These are phyloP conservation scores for Perodicticus potto DNA, from an alignment of 2,797 vertebrate genomes.

Conservation along the genomic window DNA sequence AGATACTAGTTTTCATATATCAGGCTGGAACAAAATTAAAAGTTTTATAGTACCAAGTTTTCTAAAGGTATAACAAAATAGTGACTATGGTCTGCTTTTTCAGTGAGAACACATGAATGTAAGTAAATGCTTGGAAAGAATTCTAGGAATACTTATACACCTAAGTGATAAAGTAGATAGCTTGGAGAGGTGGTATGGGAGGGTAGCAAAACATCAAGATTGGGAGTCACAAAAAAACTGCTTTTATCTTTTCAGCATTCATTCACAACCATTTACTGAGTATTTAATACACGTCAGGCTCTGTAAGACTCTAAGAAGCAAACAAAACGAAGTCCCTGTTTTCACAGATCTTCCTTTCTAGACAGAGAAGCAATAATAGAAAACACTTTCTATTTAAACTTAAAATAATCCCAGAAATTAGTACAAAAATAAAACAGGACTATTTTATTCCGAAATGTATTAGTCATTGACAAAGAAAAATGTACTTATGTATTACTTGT, in stretches of 20 bases:
- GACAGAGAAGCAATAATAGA: not conserved
- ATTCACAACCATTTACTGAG: not conserved
- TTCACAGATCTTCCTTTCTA: slow-evolving; percentile 39
- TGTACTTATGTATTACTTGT: not conserved
- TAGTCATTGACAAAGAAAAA: slow-evolving; percentile 17
- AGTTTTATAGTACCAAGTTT: not conserved
- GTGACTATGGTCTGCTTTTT: not conserved
- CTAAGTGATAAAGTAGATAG: not conserved
- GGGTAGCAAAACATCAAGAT: not conserved
- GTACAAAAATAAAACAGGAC: slow-evolving; percentile 20
- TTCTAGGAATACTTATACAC: not conserved
- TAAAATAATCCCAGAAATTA: slow-evolving; percentile 52
- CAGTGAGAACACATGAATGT: not conserved
- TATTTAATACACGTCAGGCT: not conserved
- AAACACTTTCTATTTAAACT: slow-evolving; percentile 26
- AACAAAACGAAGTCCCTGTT: slow-evolving; percentile 25
- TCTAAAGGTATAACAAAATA: not conserved
- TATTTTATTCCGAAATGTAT: slow-evolving; percentile 26
- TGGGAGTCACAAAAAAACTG: not conserved
- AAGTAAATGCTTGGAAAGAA: not conserved
- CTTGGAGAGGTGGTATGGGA: not conserved
- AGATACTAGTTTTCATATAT: not conserved
- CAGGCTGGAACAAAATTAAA: not conserved
- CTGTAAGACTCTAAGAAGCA: not conserved
- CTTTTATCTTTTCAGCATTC: slow-evolving; percentile 20